Conservation (phyloP, 2,113 vertebrate genomes). For the Psophia crepitans region DNA sequence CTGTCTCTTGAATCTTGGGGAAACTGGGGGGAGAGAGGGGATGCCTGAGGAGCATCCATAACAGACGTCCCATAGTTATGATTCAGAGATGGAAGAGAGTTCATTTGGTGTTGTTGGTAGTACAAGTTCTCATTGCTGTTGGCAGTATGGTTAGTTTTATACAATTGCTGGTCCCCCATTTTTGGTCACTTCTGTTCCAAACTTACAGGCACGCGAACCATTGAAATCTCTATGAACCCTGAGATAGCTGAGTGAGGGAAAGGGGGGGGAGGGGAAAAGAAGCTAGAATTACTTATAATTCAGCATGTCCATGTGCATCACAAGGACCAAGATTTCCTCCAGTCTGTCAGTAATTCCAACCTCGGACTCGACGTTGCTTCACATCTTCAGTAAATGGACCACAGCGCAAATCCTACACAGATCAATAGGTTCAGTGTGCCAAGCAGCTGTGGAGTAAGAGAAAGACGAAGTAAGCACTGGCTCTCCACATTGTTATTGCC, state of each 20-base stretch:
- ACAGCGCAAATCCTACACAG: constrained; percentile 28
- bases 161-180: constrained; percentile 85
- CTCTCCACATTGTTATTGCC: not conserved
- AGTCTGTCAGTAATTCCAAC: constrained; percentile 42
- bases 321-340: constrained; percentile 52
- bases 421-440: constrained; percentile 8
- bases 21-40: constrained; percentile 81
- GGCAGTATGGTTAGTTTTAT: constrained; percentile 78
- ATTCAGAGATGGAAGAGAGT: constrained; percentile 69
- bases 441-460: constrained; percentile 63
- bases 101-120: constrained; percentile 77
- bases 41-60: constrained; percentile 75
- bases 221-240: constrained; percentile 76
- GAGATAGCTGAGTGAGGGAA: constrained; percentile 68
- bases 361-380: not conserved
- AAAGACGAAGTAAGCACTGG: not conserved
- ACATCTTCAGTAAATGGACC: constrained; percentile 63
- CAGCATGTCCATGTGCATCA: constrained; percentile 56
- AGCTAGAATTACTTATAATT: constrained; percentile 63
- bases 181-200: constrained; percentile 65
- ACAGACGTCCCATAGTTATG: constrained; percentile 76
- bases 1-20: constrained; percentile 77
- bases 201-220: constrained; percentile 73
- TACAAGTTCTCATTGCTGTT: constrained; percentile 78
- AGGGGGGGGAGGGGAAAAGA: constrained; percentile 1